These are phyloP conservation scores for Lymantria dispar DNA, from an alignment of 2,888 invertebrate species.

Conservation along the genomic window DNA sequence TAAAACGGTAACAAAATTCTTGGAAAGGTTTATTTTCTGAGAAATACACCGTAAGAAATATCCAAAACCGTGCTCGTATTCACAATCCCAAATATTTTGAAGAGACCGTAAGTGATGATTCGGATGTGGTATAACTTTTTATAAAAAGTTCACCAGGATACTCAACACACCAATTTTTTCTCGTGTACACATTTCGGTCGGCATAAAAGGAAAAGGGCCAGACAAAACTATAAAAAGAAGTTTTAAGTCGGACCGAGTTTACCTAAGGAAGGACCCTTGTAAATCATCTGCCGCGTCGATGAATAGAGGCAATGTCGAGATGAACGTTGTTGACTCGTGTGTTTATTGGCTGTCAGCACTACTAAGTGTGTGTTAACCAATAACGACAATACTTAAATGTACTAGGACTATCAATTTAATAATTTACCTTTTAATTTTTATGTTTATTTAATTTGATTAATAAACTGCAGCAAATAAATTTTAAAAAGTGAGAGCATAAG, in stretches of 20 bases:
- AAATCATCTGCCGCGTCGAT: constrained; percentile 76
- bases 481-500: neutral
- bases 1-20: constrained; percentile 36
- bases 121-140: constrained; percentile 78
- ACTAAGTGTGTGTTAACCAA: constrained; percentile 75
- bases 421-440: neutral
- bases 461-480: neutral
- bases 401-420: neutral
- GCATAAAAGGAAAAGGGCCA: constrained; percentile 74
- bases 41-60: constrained; percentile 70
- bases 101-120: constrained; percentile 77
- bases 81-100: constrained; percentile 80
- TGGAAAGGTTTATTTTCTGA: constrained; percentile 57
- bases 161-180: constrained; percentile 75
- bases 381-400: constrained; percentile 57
- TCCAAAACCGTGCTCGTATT: constrained; percentile 60
- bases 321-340: constrained; percentile 76
- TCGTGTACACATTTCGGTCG: constrained; percentile 71
- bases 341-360: constrained; percentile 76
- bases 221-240: constrained; percentile 79
- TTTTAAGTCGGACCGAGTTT: constrained; percentile 74
- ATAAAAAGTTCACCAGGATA: constrained; percentile 79
- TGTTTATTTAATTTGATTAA: neutral
- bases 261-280: constrained; percentile 82
- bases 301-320: constrained; percentile 68